Evolutionary conservation across 2,888 invertebrate genomes (phyloP).

Genomic region (Folsomia candida): DNA sequence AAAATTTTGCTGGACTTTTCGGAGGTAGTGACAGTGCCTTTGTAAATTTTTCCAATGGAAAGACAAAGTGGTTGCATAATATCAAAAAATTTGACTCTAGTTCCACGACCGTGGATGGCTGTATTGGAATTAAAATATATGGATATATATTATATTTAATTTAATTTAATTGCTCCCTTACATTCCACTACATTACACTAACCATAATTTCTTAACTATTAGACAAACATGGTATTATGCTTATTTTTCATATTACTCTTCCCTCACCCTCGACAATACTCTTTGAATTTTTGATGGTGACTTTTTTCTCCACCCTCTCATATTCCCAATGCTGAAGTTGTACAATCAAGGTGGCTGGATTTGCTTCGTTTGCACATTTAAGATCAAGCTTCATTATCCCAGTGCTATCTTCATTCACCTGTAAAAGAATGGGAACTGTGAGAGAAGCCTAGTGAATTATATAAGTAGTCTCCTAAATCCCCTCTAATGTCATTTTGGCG

Average conservation of each 20-base stretch:
- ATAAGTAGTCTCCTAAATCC: too few relatives aligned
- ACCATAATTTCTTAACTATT: not conserved
- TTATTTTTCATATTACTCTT: too few relatives aligned
- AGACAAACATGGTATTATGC: too few relatives aligned
- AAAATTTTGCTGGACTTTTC: not conserved
- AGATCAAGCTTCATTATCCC: too few relatives aligned
- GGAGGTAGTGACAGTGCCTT: not conserved
- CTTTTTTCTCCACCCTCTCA: not conserved
- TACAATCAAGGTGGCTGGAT: too few relatives aligned
- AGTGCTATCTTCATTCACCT: too few relatives aligned
- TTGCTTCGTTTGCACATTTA: too few relatives aligned
- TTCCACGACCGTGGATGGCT: not conserved
- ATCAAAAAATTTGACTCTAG: not conserved
- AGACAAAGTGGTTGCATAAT: not conserved
- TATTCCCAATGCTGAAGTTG: not conserved
- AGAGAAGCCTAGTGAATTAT: too few relatives aligned
- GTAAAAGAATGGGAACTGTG: too few relatives aligned
- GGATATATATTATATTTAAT: not conserved
- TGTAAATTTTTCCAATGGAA: not conserved
- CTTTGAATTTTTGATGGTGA: not conserved
- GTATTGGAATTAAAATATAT: too few relatives aligned
- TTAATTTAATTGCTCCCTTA: too few relatives aligned
- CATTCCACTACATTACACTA: not conserved
- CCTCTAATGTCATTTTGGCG: too few relatives aligned
- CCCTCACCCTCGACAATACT: not conserved